Evolutionary conservation across 2,888 invertebrate genomes (phyloP), one percentile per base, ranked within the genome.

Genomic region (Tetranychus truncatus): DNA sequence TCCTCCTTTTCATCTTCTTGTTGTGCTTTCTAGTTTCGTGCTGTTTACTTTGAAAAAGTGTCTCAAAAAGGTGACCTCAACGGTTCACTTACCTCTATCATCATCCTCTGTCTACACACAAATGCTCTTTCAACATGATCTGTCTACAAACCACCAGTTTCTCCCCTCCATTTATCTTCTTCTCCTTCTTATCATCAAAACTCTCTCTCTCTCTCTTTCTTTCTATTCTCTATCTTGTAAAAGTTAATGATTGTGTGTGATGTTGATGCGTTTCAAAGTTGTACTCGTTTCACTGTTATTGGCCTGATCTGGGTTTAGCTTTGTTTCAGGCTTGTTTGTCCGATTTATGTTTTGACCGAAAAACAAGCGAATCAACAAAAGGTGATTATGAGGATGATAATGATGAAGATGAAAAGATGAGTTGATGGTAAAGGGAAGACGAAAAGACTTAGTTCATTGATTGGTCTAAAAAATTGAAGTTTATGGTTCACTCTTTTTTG

Each of bases 141-240:
- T 66, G 18, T 66, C 66, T n/a, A n/a, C 18, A 66, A 18, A 20
- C 18, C 66, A 66, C 66, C 18, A 34, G 34, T 34, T 34, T 34
- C 34, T 34, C 34, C 34, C 34, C 34, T 34, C 4, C 34, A 34
- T 34, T 34, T 71, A 8, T 71, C 24, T 71, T 24, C 71, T 24
- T 44, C 44, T 71, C 18, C 71, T 21, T 44, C 71, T 69, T 11
- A 5, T 21, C n/a, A 20, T 21, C 67, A 67, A 11, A 11, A 21
- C 21, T 72, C 72, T 72, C 72, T 72, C 18, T 46, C 44, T 45
- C 72, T 45, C 72, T 45, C 72, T n/a, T n/a, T 72, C 72, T 44
- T 46, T 44, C 72, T n/a, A 24, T 24, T 20, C 6, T 24, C 6
- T 24, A 69, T 20, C 21, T 11, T 24, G 24, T 4, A 24, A 69